Evolutionary conservation across 2,797 vertebrate species (phyloP).

Genomic region (Fringilla coelebs): DNA sequence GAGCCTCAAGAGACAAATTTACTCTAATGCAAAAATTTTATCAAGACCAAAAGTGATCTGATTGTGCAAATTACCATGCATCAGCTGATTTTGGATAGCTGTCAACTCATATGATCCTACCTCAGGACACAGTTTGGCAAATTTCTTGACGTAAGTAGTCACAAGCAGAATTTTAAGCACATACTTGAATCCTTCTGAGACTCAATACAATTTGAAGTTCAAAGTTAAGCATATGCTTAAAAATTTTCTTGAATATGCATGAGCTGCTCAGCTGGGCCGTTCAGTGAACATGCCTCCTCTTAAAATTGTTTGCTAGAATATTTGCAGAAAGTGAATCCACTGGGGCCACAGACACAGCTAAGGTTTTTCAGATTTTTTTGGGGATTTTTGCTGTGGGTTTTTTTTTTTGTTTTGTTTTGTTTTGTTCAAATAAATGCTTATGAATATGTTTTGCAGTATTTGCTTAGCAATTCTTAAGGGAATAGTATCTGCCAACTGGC

Average conservation of each 20-base stretch:
- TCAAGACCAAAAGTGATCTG: neutral
- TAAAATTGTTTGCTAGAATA: constrained; percentile 38
- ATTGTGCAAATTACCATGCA: neutral
- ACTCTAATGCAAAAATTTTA: neutral
- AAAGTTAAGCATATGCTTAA: constrained; percentile 56
- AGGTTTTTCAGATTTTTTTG: neutral
- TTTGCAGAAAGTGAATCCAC: constrained; percentile 21
- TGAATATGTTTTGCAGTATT: constrained; percentile 27
- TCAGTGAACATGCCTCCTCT: constrained; percentile 27
- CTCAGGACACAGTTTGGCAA: neutral
- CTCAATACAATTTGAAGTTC: constrained; percentile 2
- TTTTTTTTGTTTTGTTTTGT: neutral
- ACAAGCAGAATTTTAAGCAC: constrained; percentile 20
- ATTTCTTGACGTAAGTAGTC: neutral
- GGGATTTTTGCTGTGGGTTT: neutral
- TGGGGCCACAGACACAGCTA: neutral
- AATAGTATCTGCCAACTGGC: neutral
- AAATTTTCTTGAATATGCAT: constrained; percentile 46
- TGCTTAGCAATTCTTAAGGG: neutral
- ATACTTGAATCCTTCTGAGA: constrained; percentile 18
- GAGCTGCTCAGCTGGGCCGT: neutral
- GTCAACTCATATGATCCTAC: neutral
- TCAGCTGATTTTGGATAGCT: neutral
- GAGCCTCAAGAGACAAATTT: neutral
- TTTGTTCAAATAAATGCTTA: neutral